phyloP scores from a whole-genome alignment of 2,113 vertebrate species.

The Apus apus region DNA sequence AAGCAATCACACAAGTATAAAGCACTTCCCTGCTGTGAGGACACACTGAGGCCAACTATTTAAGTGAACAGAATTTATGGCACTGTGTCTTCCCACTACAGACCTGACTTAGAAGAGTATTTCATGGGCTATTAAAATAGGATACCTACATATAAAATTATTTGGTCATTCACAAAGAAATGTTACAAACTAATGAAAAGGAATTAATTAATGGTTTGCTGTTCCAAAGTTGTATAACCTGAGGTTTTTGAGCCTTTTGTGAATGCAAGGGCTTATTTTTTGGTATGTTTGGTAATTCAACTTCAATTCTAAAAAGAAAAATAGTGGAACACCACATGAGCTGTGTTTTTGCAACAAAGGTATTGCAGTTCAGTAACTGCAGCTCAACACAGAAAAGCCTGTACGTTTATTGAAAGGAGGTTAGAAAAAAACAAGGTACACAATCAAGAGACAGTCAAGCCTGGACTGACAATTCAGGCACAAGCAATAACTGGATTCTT shows the following conservation, averaged over 20 bases:
- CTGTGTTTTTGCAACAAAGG: neutral
- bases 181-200: neutral
- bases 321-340: neutral
- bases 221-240: neutral
- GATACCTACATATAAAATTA: neutral
- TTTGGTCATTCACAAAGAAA: neutral
- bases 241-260: neutral
- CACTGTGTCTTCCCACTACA: neutral
- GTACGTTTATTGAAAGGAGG: neutral
- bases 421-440: neutral
- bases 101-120: neutral
- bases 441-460: neutral
- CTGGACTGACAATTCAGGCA: neutral
- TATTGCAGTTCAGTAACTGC: neutral
- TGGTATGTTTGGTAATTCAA: neutral
- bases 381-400: neutral
- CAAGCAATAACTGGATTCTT: neutral
- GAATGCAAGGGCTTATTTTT: neutral
- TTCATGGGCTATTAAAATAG: neutral
- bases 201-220: neutral
- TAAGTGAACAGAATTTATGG: neutral
- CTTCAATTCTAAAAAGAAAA: neutral
- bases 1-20: neutral
- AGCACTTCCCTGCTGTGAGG: neutral
- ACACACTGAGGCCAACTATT: neutral